These are phyloP conservation scores for Sericinus montela DNA, from an alignment of 2,888 invertebrate species.

Conservation along the genomic window DNA sequence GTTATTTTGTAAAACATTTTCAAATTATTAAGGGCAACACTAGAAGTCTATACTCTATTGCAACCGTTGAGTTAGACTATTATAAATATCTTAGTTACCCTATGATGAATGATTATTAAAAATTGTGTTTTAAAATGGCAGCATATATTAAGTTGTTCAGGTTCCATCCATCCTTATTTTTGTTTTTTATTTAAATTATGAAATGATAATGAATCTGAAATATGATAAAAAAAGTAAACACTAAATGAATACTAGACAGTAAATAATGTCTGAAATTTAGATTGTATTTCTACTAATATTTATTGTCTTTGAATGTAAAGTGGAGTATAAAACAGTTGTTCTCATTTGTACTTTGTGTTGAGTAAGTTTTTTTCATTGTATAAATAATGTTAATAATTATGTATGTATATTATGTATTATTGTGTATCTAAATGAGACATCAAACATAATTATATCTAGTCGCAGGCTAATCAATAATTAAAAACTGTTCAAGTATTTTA, in stretches of 20 bases:
- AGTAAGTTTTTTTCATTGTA: not conserved
- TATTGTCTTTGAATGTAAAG: not conserved
- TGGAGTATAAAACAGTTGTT: not conserved
- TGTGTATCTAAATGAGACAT: not conserved
- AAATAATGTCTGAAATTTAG: no score
- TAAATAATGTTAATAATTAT: not conserved
- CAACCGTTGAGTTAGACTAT: no score
- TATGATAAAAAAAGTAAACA: no score
- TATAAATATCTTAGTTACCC: no score
- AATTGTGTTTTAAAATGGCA: not conserved
- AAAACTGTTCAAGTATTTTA: not conserved
- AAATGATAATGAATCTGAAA: no score
- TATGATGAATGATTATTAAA: not conserved
- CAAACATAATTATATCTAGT: constrained; percentile 12
- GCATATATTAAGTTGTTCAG: no score
- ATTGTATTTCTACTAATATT: not conserved
- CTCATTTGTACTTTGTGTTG: not conserved
- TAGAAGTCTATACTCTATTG: no score
- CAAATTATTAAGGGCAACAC: not conserved
- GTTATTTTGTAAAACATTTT: not conserved
- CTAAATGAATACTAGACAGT: no score
- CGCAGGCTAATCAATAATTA: constrained; percentile 1
- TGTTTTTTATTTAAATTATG: no score
- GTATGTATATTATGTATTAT: no score
- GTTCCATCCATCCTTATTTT: no score